Percentiles rank a stretch among this genome's conserved stretches.
Evolutionary conservation across 1,140 invertebrate species (phyloP).

Genomic region (Caerostris darwini): DNA sequence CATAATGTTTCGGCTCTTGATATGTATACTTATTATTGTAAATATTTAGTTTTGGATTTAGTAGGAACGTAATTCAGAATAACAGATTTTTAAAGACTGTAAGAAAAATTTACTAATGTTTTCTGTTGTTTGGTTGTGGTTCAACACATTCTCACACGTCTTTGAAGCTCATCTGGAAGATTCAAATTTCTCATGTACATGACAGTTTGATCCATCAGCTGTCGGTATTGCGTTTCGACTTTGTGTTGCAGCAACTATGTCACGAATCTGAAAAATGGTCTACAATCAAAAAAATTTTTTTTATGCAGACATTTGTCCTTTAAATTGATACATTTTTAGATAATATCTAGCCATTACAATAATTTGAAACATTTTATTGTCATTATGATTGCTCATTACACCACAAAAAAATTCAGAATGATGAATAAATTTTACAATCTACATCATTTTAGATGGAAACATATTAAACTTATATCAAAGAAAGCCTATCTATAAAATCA

Average conservation of each 20-base stretch:
- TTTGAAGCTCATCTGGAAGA: constrained; percentile 89
- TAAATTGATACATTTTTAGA: too few species aligned
- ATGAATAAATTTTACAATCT: too few species aligned
- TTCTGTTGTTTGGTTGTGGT: constrained; percentile 95
- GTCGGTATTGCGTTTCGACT: constrained; percentile 92
- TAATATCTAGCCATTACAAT: too few species aligned
- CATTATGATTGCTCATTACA: background rate
- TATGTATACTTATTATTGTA: too few species aligned
- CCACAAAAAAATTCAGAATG: too few species aligned
- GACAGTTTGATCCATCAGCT: constrained; percentile 89
- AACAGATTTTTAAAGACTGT: background rate
- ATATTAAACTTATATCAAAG: too few species aligned
- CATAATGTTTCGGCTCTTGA: too few species aligned
- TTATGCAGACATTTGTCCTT: background rate
- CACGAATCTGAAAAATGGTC: constrained; percentile 87
- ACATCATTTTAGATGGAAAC: too few species aligned
- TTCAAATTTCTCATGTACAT: constrained; percentile 91
- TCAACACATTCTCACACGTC: constrained; percentile 92
- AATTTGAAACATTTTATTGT: background rate
- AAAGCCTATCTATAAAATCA: too few species aligned
- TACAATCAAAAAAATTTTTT: background rate
- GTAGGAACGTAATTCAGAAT: background rate
- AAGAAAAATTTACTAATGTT: constrained; percentile 86
- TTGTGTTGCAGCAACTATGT: constrained; percentile 94
- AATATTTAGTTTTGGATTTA: background rate